phyloP scores from a whole-genome alignment of 2,113 vertebrate species.

The Tauraco erythrolophus region DNA sequence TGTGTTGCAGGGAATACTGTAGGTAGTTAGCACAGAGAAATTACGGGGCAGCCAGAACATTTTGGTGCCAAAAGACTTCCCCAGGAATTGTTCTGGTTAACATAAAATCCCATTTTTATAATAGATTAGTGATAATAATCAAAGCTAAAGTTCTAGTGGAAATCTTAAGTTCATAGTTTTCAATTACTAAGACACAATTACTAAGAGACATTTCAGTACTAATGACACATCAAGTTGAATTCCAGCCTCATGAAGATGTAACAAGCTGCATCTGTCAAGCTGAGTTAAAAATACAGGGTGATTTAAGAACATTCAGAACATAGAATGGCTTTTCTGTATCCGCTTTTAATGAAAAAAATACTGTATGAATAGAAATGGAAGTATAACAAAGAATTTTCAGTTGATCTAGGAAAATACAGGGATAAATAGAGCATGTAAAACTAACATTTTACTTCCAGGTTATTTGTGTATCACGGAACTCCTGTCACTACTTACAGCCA shows the following conservation, averaged over 20 bases:
- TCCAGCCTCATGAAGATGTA: not conserved
- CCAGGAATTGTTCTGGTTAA: not conserved
- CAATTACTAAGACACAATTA: not conserved
- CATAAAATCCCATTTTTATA: not conserved
- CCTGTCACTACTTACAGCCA: not conserved
- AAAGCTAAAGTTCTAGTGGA: not conserved
- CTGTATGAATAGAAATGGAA: slow-evolving; percentile 74
- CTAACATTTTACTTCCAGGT: not conserved
- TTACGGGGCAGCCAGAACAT: not conserved
- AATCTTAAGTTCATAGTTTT: not conserved
- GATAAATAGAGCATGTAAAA: slow-evolving; percentile 39
- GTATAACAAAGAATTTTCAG: slow-evolving; percentile 60
- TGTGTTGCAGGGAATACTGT: not conserved
- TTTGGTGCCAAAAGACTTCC: not conserved
- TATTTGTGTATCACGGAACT: not conserved
- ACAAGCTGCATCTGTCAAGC: not conserved
- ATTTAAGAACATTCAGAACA: slow-evolving; percentile 22
- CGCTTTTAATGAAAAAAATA: slow-evolving; percentile 80
- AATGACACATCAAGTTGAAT: not conserved
- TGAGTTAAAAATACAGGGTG: not conserved
- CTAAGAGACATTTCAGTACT: not conserved
- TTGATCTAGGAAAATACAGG: slow-evolving; percentile 38
- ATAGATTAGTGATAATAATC: not conserved
- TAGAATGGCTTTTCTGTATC: slow-evolving; percentile 23
- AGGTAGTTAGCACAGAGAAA: not conserved